These are phyloP conservation scores for Mormyrus proboscirostris DNA, from an alignment of 2,797 vertebrate genomes.

Conservation along the genomic window DNA sequence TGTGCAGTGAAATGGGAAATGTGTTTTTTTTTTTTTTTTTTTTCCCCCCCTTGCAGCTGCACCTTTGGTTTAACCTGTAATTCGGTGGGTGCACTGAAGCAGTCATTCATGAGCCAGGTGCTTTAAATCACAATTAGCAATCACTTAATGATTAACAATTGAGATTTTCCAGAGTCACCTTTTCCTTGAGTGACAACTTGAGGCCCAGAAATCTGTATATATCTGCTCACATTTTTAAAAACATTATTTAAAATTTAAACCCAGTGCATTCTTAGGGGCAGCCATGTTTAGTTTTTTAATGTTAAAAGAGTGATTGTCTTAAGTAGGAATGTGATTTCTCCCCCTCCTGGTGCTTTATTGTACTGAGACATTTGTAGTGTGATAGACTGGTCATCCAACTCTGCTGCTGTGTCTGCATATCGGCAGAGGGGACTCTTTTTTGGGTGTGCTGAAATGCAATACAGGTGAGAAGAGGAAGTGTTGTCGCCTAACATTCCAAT, in stretches of 20 bases:
- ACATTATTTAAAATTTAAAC: background rate
- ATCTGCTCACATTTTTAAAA: background rate
- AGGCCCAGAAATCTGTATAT: background rate
- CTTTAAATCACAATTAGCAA: background rate
- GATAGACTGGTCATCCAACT: background rate
- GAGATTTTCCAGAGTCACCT: background rate
- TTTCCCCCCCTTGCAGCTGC: background rate
- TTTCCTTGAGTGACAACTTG: background rate
- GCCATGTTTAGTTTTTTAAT: background rate
- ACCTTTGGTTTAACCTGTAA: background rate
- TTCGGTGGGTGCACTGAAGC: background rate
- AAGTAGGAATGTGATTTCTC: background rate
- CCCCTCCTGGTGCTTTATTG: background rate
- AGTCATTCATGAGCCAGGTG: background rate
- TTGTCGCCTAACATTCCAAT: background rate
- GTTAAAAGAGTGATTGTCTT: background rate
- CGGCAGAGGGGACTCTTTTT: background rate
- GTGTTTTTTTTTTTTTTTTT: background rate
- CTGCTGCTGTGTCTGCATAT: background rate
- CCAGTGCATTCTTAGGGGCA: background rate
- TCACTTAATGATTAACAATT: background rate
- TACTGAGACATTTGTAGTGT: background rate
- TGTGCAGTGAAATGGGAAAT: background rate
- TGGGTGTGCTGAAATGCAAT: constrained; percentile 6
- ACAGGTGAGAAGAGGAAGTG: constrained; percentile 14